These are phyloP conservation scores for Nasonia longicornis DNA, from an alignment of 1,140 invertebrate species.

Conservation along the genomic window DNA sequence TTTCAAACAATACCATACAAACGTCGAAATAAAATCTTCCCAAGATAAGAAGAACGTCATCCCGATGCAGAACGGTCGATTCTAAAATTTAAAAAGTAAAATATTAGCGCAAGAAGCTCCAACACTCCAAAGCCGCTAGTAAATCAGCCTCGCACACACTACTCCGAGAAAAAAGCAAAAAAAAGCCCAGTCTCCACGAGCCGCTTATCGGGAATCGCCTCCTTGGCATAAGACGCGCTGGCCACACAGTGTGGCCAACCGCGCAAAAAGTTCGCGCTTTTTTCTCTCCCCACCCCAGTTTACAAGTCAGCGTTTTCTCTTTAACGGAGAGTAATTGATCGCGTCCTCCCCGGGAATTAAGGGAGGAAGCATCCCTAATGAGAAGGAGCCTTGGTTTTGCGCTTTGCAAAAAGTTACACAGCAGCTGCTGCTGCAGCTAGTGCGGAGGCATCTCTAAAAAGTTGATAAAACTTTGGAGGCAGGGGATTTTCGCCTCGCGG, in stretches of 20 bases:
- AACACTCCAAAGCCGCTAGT: neutral
- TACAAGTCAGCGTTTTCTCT: conserved; percentile 5
- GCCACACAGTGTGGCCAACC: neutral
- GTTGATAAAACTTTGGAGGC: too few relatives aligned
- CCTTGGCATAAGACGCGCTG: neutral
- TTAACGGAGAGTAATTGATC: neutral
- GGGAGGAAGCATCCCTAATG: neutral
- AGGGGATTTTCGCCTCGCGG: too few relatives aligned
- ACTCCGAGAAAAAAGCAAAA: neutral
- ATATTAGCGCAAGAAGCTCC: neutral
- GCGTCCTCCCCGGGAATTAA: neutral
- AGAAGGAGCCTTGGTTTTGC: neutral
- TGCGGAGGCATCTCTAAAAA: too few relatives aligned
- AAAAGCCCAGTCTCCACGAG: neutral
- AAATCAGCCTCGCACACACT: neutral
- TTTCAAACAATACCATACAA: neutral
- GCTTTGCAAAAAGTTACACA: too few relatives aligned
- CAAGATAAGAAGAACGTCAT: neutral
- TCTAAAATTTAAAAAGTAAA: neutral
- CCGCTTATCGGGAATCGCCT: neutral
- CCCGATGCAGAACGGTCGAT: neutral
- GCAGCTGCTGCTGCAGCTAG: too few relatives aligned
- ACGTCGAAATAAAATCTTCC: neutral
- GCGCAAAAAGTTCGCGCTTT: neutral
- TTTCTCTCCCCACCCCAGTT: neutral